Percentiles rank a stretch among this genome's conserved stretches.
Evolutionary conservation across 2,888 invertebrate genomes (phyloP).

Genomic region (Odontocerum albicorne): DNA sequence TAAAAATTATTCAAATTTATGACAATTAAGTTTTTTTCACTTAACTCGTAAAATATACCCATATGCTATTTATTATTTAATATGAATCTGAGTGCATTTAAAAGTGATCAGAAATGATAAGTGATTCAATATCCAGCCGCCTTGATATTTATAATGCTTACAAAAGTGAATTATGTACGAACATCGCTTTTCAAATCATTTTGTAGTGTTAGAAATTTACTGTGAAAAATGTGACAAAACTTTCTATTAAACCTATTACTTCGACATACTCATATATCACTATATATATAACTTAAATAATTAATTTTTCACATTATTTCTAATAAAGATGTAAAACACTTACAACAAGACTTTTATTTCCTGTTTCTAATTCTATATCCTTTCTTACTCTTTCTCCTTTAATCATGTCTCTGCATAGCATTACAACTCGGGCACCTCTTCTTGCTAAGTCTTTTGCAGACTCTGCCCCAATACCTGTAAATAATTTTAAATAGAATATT

Average conservation of each 20-base stretch:
- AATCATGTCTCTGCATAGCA: conserved; percentile 53
- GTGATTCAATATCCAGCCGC: too few relatives aligned
- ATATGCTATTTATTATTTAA: too few relatives aligned
- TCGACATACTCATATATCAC: not conserved
- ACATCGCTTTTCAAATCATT: not conserved
- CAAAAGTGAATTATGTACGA: not conserved
- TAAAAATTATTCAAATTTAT: too few relatives aligned
- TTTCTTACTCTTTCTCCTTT: conserved; percentile 48
- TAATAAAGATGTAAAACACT: conserved; percentile 2
- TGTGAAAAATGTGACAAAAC: too few relatives aligned
- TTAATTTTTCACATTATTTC: not conserved
- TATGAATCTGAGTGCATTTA: too few relatives aligned
- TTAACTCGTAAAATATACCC: too few relatives aligned
- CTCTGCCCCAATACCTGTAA: conserved; percentile 58
- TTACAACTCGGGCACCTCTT: conserved; percentile 55
- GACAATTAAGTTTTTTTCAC: too few relatives aligned
- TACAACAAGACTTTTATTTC: conserved; percentile 45
- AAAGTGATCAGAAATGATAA: too few relatives aligned
- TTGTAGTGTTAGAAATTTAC: not conserved
- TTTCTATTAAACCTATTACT: too few relatives aligned
- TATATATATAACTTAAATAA: not conserved
- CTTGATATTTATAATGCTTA: too few relatives aligned
- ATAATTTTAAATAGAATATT: not conserved
- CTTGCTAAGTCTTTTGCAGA: conserved; percentile 55
- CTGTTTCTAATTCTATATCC: conserved; percentile 47